Evolutionary conservation across 2,113 vertebrate genomes (phyloP).

Genomic region (Serinus canaria): DNA sequence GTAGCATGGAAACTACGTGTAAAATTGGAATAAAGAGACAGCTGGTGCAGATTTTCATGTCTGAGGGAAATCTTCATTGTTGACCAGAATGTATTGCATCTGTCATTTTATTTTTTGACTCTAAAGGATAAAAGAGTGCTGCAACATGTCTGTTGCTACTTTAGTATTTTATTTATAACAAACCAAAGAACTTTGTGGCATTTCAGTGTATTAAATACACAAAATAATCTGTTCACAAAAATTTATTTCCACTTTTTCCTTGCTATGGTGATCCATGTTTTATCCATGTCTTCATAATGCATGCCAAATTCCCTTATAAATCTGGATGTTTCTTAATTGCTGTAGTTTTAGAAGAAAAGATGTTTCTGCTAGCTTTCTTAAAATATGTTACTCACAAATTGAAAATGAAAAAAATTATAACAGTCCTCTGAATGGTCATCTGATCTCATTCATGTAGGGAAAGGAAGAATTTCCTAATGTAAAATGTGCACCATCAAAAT

Average conservation of each 20-base stretch:
- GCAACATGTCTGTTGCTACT: not conserved
- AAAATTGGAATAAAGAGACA: constrained; percentile 4
- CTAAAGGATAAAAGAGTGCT: not conserved
- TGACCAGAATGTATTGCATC: not conserved
- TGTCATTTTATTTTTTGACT: not conserved
- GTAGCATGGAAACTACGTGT: not conserved
- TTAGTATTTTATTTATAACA: not conserved
- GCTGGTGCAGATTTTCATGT: not conserved
- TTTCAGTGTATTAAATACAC: not conserved
- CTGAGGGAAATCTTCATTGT: constrained; percentile 2
- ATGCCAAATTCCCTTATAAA: not conserved
- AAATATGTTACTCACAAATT: not conserved
- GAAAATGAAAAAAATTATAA: not conserved
- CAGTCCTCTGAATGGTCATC: not conserved
- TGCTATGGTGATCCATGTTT: rapidly evolving
- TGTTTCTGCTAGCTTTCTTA: not conserved
- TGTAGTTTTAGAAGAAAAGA: not conserved
- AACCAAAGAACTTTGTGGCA: not conserved
- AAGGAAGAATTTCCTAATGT: not conserved
- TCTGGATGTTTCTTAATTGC: not conserved
- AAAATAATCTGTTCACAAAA: not conserved
- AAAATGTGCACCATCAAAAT: not conserved
- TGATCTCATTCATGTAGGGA: not conserved
- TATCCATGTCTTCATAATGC: not conserved
- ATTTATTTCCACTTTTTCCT: not conserved